phyloP scores from a whole-genome alignment of 2,113 vertebrate species.

The Sinosuthora webbiana region DNA sequence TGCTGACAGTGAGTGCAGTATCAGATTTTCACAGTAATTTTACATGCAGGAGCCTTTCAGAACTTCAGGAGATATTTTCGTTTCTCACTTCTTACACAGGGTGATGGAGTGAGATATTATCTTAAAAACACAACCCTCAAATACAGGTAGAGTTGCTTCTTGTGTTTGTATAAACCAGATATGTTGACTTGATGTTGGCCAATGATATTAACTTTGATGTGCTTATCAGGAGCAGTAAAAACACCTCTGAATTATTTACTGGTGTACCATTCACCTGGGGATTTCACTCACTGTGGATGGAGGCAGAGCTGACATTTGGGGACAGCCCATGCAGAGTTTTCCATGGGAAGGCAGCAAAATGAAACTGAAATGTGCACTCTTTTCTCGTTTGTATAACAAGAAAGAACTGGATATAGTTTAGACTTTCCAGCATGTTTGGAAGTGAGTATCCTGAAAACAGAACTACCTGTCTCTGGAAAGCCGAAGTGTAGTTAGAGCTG shows the following conservation, averaged over 20 bases:
- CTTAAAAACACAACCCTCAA: slow-evolving; percentile 28
- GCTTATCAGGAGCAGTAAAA: neutral
- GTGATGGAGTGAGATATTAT: neutral
- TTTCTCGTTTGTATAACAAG: neutral
- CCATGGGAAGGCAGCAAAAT: neutral
- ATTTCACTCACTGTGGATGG: neutral
- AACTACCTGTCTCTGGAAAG: neutral
- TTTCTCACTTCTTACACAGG: neutral
- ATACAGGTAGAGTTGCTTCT: neutral
- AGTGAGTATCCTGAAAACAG: neutral
- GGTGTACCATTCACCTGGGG: neutral
- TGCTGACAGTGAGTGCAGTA: neutral
- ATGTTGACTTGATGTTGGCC: slow-evolving; percentile 2
- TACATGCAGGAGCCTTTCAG: neutral
- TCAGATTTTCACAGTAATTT: neutral
- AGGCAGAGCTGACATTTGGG: neutral
- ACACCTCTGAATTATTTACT: neutral
- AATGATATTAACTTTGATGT: neutral
- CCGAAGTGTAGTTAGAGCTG: neutral
- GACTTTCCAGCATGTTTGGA: neutral
- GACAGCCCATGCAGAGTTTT: neutral
- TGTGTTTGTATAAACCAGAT: neutral
- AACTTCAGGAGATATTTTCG: neutral
- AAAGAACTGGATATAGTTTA: neutral
- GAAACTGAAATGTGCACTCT: neutral